phyloP scores from a whole-genome alignment of 2,888 invertebrate species.

The Zeuzera pyrina region DNA sequence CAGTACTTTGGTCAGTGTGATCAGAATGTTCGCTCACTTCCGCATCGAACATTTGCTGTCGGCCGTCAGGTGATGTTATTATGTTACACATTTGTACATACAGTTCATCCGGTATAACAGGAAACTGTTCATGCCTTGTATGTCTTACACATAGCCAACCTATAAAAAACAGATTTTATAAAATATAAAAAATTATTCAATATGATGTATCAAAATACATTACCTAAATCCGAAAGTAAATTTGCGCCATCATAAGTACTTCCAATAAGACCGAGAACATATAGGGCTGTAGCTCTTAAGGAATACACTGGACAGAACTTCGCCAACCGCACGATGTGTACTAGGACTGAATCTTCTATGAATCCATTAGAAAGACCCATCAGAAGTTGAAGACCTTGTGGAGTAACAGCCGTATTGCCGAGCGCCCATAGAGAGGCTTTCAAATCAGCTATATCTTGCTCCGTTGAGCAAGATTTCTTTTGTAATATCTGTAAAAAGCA shows the following conservation, averaged over 20 bases:
- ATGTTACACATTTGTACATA: conserved; percentile 57
- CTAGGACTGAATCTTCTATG: conserved; percentile 51
- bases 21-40: conserved; percentile 63
- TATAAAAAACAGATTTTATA: conserved; percentile 20
- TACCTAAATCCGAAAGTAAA: conserved; percentile 79
- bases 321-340: conserved; percentile 77
- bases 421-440: conserved; percentile 94
- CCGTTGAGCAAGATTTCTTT: conserved; percentile 73
- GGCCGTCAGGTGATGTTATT: conserved; percentile 43
- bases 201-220: conserved; percentile 10
- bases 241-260: conserved; percentile 89
- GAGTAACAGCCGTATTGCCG: conserved; percentile 86
- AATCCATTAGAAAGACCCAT: conserved; percentile 61
- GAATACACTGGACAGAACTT: conserved; percentile 89
- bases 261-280: conserved; percentile 88
- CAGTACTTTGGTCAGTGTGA: conserved; percentile 61
- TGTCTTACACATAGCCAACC: conserved; percentile 86
- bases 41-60: conserved; percentile 43
- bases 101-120: conserved; percentile 79
- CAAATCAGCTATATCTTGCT: conserved; percentile 81
- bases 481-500: conserved; percentile 38
- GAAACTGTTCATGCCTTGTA: conserved; percentile 83
- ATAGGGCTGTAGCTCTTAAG: conserved; percentile 91
- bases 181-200: neutral
- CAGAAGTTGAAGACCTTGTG: conserved; percentile 82